phyloP scores from a whole-genome alignment of 2,113 vertebrate genomes.

The Mellivora capensis region DNA sequence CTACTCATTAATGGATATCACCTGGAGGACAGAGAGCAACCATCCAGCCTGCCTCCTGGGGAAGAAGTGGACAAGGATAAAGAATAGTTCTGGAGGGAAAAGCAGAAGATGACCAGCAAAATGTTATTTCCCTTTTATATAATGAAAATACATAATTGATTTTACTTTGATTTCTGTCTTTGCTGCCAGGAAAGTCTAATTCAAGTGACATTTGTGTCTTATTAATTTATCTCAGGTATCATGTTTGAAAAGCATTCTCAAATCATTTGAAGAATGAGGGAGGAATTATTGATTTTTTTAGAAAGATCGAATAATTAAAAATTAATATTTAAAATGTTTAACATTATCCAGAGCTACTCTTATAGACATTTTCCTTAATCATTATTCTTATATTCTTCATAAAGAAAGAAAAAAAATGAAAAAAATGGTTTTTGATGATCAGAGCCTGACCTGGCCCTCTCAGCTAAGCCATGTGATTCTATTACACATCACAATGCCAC shows the following conservation, averaged over 20 bases:
- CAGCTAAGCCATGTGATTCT: background rate
- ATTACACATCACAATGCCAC: fast-evolving
- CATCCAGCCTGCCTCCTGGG: too few species aligned
- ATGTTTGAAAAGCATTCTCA: background rate
- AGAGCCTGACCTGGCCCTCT: background rate
- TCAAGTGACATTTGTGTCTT: background rate
- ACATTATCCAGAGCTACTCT: background rate
- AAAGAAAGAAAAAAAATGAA: background rate
- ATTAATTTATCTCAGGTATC: background rate
- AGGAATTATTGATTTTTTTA: background rate
- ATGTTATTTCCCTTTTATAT: background rate
- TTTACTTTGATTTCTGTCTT: constrained; percentile 21
- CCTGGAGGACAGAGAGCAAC: background rate
- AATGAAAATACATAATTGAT: background rate
- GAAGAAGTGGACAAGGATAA: background rate
- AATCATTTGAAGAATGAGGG: background rate
- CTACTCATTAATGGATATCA: background rate
- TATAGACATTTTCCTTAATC: background rate
- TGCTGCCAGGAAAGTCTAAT: background rate
- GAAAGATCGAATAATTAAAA: background rate
- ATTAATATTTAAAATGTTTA: background rate
- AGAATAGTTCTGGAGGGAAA: background rate
- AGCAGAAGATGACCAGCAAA: background rate
- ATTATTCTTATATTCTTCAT: background rate
- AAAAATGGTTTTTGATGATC: background rate